Conservation (phyloP, 2,113 vertebrate species). For the Gymnarchus niloticus region DNA sequence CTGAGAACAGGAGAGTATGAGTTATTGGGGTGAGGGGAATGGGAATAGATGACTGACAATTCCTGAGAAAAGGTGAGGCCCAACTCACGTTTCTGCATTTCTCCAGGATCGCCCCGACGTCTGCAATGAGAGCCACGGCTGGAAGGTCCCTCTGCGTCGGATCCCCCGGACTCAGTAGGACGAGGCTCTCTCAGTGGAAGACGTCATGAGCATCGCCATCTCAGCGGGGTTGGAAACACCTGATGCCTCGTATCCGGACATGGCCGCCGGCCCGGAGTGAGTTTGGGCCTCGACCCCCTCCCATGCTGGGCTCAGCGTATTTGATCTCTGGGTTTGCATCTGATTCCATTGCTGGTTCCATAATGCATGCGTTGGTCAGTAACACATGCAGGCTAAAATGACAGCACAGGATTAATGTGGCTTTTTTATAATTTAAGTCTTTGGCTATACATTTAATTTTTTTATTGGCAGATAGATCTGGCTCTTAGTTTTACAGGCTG, state of each 20-base stretch:
- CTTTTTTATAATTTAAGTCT: not conserved
- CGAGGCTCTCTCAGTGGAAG: slow-evolving; percentile 98
- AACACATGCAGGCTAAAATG: no score
- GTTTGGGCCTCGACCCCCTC: slow-evolving; percentile 33
- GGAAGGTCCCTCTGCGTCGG: slow-evolving; percentile 99
- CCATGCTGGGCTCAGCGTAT: no score
- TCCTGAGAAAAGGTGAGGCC: no score
- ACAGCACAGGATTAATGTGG: not conserved
- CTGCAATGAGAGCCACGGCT: slow-evolving; percentile 99
- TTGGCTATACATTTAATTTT: not conserved
- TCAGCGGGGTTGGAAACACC: slow-evolving; percentile 92
- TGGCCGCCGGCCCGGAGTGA: slow-evolving; percentile 99
- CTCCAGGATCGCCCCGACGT: slow-evolving; percentile 99
- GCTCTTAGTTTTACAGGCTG: not conserved
- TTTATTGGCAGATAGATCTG: not conserved
- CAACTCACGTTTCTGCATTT: slow-evolving; percentile 57
- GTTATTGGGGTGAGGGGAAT: no score
- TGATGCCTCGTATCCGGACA: slow-evolving; percentile 92
- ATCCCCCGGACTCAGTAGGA: slow-evolving; percentile 99
- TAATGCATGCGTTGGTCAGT: not conserved
- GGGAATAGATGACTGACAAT: no score
- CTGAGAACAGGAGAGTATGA: no score
- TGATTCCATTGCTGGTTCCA: not conserved
- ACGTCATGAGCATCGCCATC: slow-evolving; percentile 99
- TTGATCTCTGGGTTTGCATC: not conserved